Percentiles rank a stretch among this genome's conserved stretches.
Conservation (phyloP, 2,113 vertebrate species). For the Actinemys pallida region DNA sequence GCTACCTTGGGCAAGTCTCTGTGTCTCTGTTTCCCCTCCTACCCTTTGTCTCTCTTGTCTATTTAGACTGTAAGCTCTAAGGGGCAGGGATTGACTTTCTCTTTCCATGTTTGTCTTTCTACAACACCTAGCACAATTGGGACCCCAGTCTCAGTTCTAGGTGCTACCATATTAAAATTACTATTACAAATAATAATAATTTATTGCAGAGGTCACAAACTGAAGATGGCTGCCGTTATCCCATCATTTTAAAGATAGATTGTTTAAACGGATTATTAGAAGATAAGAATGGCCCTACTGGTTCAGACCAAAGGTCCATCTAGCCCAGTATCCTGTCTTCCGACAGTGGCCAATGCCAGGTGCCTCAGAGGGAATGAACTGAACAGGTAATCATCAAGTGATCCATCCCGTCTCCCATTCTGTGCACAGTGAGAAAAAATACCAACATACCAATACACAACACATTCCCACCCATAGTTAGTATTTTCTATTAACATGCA, state of each 20-base stretch:
- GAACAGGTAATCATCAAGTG: too few species aligned
- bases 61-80: not conserved
- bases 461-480: not conserved
- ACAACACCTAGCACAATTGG: not conserved
- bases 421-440: not conserved
- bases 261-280: not conserved
- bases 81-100: not conserved
- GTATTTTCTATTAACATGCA: not conserved
- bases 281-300: too few species aligned
- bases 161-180: not conserved
- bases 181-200: not conserved
- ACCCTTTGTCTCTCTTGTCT: not conserved
- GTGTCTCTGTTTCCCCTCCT: not conserved
- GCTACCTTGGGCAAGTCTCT: not conserved
- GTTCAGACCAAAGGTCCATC: too few species aligned
- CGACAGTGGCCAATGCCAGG: too few species aligned
- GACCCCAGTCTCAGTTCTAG: not conserved
- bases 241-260: not conserved
- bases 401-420: too few species aligned
- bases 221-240: not conserved
- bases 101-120: not conserved
- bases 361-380: too few species aligned
- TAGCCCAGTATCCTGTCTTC: too few species aligned
- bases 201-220: not conserved
- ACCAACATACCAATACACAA: not conserved